Conservation (phyloP, 1,140 invertebrate species). For the Drosophila sulfurigaster region DNA sequence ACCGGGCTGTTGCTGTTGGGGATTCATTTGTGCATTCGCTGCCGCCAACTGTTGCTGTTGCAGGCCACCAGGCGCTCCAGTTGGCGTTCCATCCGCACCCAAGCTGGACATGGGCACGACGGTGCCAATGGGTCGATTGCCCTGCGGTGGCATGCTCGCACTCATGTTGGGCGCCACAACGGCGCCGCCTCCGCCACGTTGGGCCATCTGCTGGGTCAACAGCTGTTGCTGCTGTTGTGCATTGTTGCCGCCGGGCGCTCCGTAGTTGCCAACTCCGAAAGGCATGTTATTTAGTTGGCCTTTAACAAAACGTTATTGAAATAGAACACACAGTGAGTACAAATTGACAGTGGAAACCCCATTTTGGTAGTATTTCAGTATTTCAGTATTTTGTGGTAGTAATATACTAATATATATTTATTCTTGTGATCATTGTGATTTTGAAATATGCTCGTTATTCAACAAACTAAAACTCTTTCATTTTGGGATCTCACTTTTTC, state of each 20-base stretch:
- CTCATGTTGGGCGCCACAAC: conserved; percentile 85
- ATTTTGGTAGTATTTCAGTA: too few species aligned
- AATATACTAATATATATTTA: too few species aligned
- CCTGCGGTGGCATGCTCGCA: conserved; percentile 86
- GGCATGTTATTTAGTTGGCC: conserved; percentile 83
- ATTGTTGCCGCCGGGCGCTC: conserved; percentile 67
- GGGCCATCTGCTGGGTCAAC: conserved; percentile 77
- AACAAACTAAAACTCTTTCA: too few species aligned
- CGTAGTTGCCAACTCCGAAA: conserved; percentile 79
- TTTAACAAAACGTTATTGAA: conserved; percentile 17
- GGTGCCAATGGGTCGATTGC: conserved; percentile 72
- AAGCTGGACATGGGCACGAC: conserved; percentile 83
- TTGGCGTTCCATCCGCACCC: conserved; percentile 86
- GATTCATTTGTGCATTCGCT: conserved; percentile 86
- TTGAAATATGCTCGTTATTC: too few species aligned
- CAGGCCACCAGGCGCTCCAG: conserved; percentile 41
- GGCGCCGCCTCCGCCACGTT: conserved; percentile 85
- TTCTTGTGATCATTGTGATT: too few species aligned
- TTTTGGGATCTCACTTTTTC: too few species aligned
- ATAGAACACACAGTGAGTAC: neutral
- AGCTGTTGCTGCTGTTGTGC: conserved; percentile 78
- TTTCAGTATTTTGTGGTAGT: too few species aligned
- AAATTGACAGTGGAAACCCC: neutral
- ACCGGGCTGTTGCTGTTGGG: conserved; percentile 85
- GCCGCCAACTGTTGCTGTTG: conserved; percentile 86